A percentile compares a stretch with the other conserved stretches of the same genome.
phyloP scores from a whole-genome alignment of 2,888 invertebrate species.

The Boloria selene region DNA sequence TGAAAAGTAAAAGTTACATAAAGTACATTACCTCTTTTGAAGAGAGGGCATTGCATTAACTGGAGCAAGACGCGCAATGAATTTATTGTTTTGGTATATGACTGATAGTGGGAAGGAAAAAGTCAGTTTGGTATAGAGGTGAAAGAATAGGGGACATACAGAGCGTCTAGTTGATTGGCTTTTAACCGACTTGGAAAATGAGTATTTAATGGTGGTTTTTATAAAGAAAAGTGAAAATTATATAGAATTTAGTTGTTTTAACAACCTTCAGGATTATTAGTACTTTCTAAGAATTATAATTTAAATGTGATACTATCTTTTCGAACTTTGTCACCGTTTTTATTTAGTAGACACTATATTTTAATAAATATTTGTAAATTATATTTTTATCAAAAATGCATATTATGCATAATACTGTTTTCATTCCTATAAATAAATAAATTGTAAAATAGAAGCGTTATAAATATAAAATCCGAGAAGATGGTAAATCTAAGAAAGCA shows the following conservation, averaged over 20 bases:
- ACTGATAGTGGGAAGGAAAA: slow-evolving; percentile 45
- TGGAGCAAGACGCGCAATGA: slow-evolving; percentile 49
- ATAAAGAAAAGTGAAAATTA: slow-evolving; percentile 36
- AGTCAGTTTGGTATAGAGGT: slow-evolving; percentile 47
- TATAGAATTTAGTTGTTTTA: slow-evolving; percentile 56
- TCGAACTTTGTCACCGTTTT: neutral
- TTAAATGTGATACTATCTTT: neutral
- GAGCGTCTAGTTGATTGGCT: slow-evolving; percentile 45
- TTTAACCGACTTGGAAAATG: slow-evolving; percentile 6
- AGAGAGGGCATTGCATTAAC: neutral
- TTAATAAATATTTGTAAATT: too few species aligned
- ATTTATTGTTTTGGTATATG: slow-evolving; percentile 40
- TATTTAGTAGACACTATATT: too few species aligned
- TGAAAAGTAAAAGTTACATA: slow-evolving; percentile 42
- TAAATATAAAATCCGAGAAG: too few species aligned
- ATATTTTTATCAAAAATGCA: too few species aligned
- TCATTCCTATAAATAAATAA: too few species aligned
- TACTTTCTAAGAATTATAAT: neutral
- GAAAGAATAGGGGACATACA: slow-evolving; percentile 55
- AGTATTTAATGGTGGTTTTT: neutral
- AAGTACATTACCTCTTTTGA: neutral
- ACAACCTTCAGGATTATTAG: slow-evolving; percentile 34
- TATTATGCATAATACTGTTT: too few species aligned
- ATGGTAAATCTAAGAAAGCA: too few species aligned
- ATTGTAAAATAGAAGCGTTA: too few species aligned